phyloP scores from a whole-genome alignment of 1,140 invertebrate genomes.

The Macrobrachium rosenbergii region DNA sequence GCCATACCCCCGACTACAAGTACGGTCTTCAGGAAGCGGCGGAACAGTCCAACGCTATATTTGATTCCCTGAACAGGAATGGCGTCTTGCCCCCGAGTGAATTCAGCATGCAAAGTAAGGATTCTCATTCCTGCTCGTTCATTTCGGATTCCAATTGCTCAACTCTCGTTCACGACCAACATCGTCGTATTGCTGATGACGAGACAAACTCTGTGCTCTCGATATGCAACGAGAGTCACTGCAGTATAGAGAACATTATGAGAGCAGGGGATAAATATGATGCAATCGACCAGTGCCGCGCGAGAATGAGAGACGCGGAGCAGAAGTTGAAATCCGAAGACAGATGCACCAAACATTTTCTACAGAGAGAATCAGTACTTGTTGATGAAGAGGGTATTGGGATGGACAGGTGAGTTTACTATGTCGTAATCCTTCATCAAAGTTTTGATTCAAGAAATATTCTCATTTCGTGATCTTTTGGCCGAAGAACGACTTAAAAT shows the following conservation, averaged over 20 bases:
- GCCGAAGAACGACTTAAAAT: neutral
- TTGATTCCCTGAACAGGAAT: constrained; percentile 8
- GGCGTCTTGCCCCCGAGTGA: constrained; percentile 44
- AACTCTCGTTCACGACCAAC: constrained; percentile 10
- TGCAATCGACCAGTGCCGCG: neutral
- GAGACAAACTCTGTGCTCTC: constrained; percentile 18
- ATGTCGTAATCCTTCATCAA: too few relatives aligned
- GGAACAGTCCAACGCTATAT: neutral
- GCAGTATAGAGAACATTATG: neutral
- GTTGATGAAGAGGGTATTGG: too few relatives aligned
- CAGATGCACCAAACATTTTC: too few relatives aligned
- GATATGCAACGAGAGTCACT: neutral
- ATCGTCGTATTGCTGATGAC: constrained; percentile 14
- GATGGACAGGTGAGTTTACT: too few relatives aligned
- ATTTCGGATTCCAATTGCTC: constrained; percentile 17
- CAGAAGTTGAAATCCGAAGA: neutral
- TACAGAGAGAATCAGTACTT: too few relatives aligned
- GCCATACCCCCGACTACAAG: neutral
- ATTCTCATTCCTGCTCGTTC: neutral
- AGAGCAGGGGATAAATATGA: neutral
- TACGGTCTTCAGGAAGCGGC: neutral
- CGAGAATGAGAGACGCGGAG: neutral
- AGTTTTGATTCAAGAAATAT: neutral
- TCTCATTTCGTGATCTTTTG: neutral
- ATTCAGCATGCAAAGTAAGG: constrained; percentile 40